Base-by-base conservation (phyloP, 2,888 invertebrate genomes). In the Phengaris alcon region DNA sequence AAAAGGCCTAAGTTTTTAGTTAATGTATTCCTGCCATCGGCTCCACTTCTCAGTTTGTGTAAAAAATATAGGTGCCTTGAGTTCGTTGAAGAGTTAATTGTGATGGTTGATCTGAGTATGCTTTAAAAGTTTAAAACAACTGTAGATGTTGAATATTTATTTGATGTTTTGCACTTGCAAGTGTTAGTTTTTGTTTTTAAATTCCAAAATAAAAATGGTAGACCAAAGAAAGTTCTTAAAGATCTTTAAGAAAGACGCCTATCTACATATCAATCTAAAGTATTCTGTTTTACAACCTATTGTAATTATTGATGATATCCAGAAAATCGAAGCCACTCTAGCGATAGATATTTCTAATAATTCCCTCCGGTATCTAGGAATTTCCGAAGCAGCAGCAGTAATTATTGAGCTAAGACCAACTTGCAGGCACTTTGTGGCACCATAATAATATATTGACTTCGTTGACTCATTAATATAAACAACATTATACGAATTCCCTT, bases 301-400 rank as follows among this genome's bases (percentile, higher is more conserved):
- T 48, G 0, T 6, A 48, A 48, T 6, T 6, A 48, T 48, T 48
- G 48, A 4, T 6, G 4, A 22, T 59, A 22, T 59, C 22, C 4
- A 35, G 35, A 64, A 64, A 12, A 44, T 35, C 64, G 35, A 64
- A 64, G 13, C 13, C 57, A 57, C 57, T 57, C 9, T n/a, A 59
- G 3, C n/a, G 48, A 10, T 5, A 35, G 35, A 44, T 64, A 64
- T 64, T 64, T 64, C 64, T 64, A 35, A 22, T 22, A 64, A 77
- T 75, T 79, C 76, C 78, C 44, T 35, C 48, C 51, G 48, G 69
- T 69, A 44, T 12, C n/a, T n/a, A 48, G 69, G 46, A 72, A 72
- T 72, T 72, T 52, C 22, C 22, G 22, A 0, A 22, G 22, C 22
- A 22, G 22, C 22, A 22, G 22, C 22, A 51, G 35, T 54, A 72